Evolutionary conservation across 2,797 vertebrate genomes (phyloP).

Genomic region (Peromyscus nudipes): DNA sequence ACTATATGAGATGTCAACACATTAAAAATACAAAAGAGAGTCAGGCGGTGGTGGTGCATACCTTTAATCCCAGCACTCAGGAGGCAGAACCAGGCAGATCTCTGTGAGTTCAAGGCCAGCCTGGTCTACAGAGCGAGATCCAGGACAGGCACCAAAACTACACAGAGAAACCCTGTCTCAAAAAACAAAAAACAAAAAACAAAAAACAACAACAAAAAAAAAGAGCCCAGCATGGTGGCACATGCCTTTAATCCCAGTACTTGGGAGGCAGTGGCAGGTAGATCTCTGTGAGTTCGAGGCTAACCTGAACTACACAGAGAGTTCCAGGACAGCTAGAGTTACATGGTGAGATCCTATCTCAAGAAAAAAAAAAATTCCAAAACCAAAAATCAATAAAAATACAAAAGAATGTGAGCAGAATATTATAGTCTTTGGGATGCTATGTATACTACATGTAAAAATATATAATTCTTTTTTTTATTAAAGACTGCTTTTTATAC

Average conservation of each 20-base stretch:
- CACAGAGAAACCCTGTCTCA: background rate
- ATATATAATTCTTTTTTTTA: background rate
- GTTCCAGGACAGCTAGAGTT: background rate
- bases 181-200: background rate
- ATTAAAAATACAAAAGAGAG: conserved; percentile 54
- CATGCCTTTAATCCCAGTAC: too few relatives aligned
- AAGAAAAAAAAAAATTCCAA: background rate
- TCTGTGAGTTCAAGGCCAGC: background rate
- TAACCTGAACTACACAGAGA: too few relatives aligned
- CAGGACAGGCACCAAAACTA: too few relatives aligned
- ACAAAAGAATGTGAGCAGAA: conserved; percentile 3
- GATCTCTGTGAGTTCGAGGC: too few relatives aligned
- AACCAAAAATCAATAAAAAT: conserved; percentile 10
- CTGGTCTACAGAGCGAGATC: background rate
- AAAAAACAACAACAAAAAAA: background rate
- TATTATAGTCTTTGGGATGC: conserved; percentile 14
- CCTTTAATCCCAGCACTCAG: background rate
- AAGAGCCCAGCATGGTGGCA: background rate
- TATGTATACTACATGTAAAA: background rate
- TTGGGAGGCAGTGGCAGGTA: too few relatives aligned
- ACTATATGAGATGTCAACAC: background rate
- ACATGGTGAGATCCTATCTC: background rate
- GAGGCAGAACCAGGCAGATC: background rate
- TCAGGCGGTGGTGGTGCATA: too few relatives aligned
- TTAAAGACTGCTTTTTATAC: background rate